Evolutionary conservation across 1,140 invertebrate species (phyloP), one percentile per base, ranked within the genome.

Genomic region (Laupala kohalensis): DNA sequence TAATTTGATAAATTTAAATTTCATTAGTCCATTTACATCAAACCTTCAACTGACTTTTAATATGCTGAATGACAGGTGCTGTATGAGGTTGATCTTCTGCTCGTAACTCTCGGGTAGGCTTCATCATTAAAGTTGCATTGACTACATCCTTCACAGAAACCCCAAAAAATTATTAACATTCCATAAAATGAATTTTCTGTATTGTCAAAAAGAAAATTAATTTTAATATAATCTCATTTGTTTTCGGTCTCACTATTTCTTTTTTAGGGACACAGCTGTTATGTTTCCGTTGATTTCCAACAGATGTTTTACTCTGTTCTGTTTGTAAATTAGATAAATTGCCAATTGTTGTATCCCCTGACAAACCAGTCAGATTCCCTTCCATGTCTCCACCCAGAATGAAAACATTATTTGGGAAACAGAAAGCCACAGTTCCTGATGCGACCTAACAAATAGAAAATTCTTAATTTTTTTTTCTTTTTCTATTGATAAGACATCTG

Each of bases 361-460:
- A 27, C 0, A 69, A 1, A 19, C 72, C 72, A 73, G 83, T 83
- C 3, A 84, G 74, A 65, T 83, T 82, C 75, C 83, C 81, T 70
- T 85, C 86, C 69, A 77, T 80, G 74, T 83, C 81, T 37, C 78
- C 79, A 72, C 85, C 85, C 76, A 88, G 81, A 71, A 90, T 80
- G 77, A 86, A 89, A 13, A 85, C 78, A 75, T 85, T 82, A 64
- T 83, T 81, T 74, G 84, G 78, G 76, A 89, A 84, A 74, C 85
- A 81, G 77, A 90, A 89, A 73, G 85, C 87, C 62, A 89, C 84
- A 75, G 86, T 86, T 25, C 87, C 88, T 71, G 85, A 85, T 72
- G 85, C 84, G 75, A 88, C 84, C 85, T 88, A 74, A 67, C 73
- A 78, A 78, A 72, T 53, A 74, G 63, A 66, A 27, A 53, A 13